Percentiles rank a stretch among this genome's conserved stretches.
Conservation (phyloP, 2,888 invertebrate genomes). For the Kuschelorhynchus macadamiae region DNA sequence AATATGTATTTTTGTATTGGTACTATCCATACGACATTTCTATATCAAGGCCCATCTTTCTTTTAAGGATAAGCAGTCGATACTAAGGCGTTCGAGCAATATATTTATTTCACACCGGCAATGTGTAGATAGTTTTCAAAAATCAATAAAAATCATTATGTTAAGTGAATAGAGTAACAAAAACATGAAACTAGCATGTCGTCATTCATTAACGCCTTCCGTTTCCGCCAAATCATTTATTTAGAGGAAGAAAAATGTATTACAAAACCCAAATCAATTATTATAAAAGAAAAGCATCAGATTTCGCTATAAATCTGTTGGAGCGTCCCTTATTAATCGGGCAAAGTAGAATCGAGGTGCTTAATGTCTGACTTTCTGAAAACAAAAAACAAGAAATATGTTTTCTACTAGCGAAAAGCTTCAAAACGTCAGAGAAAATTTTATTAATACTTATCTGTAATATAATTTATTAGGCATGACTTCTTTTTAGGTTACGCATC, state of each 20-base stretch:
- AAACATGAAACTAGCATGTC: slow-evolving; percentile 41
- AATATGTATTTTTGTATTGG: no score
- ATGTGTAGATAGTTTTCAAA: no score
- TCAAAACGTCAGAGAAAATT: no score
- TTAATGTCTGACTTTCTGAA: slow-evolving; percentile 56
- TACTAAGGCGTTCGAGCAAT: no score
- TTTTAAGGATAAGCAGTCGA: no score
- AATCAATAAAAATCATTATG: slow-evolving; percentile 21
- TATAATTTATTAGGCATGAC: no score
- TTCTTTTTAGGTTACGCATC: no score
- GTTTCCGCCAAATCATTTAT: slow-evolving; percentile 27
- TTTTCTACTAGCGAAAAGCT: background rate
- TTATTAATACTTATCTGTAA: no score
- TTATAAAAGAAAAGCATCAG: slow-evolving; percentile 53
- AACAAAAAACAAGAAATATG: slow-evolving; percentile 3
- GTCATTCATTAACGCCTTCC: slow-evolving; percentile 34
- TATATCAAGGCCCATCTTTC: no score
- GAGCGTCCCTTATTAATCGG: slow-evolving; percentile 61
- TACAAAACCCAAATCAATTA: slow-evolving; percentile 56
- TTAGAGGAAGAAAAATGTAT: slow-evolving; percentile 53
- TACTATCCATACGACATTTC: no score
- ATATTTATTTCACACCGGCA: no score
- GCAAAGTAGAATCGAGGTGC: slow-evolving; percentile 57
- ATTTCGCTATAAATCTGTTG: slow-evolving; percentile 58
- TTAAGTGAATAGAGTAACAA: slow-evolving; percentile 27